These are phyloP conservation scores for Brachionus calyciflorus DNA, from an alignment of 1,140 invertebrate genomes.

Conservation along the genomic window DNA sequence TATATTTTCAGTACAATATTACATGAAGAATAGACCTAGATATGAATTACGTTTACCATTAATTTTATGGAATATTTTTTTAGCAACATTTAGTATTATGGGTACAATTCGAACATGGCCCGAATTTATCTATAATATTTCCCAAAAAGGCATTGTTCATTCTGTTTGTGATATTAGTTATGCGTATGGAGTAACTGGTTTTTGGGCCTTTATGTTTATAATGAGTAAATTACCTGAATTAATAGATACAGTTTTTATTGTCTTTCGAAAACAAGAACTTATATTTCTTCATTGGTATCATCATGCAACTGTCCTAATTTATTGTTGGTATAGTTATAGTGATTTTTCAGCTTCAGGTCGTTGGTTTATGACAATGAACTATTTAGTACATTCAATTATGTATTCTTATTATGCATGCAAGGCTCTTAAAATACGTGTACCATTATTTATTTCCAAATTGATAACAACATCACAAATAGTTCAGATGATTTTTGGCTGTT, in stretches of 20 bases:
- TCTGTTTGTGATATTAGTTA: slow-evolving; percentile 74
- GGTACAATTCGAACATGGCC: slow-evolving; percentile 68
- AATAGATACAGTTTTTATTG: slow-evolving; percentile 92
- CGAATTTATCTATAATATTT: slow-evolving; percentile 78
- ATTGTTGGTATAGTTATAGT: slow-evolving; percentile 92
- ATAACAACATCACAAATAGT: slow-evolving; percentile 85
- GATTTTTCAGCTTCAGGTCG: slow-evolving; percentile 57
- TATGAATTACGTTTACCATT: slow-evolving; percentile 81
- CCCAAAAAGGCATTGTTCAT: slow-evolving; percentile 83
- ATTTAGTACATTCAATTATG: slow-evolving; percentile 91
- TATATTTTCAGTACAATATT: slow-evolving; percentile 85
- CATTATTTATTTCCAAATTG: slow-evolving; percentile 78
- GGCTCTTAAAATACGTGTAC: slow-evolving; percentile 80
- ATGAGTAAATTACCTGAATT: slow-evolving; percentile 89
- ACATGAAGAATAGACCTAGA: slow-evolving; percentile 82
- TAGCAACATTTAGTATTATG: slow-evolving; percentile 92
- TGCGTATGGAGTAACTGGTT: slow-evolving; percentile 70
- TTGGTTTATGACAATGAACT: slow-evolving; percentile 99
- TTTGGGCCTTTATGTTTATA: slow-evolving; percentile 67
- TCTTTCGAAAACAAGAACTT: slow-evolving; percentile 87
- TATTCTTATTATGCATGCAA: slow-evolving; percentile 91
- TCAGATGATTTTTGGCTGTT: slow-evolving; percentile 85
- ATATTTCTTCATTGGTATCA: slow-evolving; percentile 93
- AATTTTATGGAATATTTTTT: slow-evolving; percentile 81
- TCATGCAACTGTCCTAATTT: slow-evolving; percentile 74